phyloP scores from a whole-genome alignment of 1,140 invertebrate genomes.

The Venustaconcha ellipsiformis region DNA sequence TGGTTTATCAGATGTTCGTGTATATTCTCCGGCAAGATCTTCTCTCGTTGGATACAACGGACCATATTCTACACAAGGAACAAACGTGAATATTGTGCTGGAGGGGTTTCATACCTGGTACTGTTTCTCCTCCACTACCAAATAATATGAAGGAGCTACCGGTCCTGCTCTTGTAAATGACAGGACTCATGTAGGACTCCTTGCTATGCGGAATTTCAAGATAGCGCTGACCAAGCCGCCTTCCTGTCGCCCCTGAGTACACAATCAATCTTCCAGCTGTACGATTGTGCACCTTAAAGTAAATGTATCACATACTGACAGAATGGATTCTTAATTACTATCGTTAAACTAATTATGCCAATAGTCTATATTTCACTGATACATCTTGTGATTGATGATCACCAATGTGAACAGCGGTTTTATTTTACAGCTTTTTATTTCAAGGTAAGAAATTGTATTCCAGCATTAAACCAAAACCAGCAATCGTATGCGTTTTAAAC shows the following conservation, averaged over 20 bases:
- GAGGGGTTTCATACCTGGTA: conserved; percentile 45
- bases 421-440: neutral
- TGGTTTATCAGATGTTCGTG: too few relatives aligned
- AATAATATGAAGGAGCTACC: conserved; percentile 58
- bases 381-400: neutral
- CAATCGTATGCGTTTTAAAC: neutral
- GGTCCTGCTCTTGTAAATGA: conserved; percentile 49
- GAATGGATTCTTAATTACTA: neutral
- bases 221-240: conserved; percentile 50
- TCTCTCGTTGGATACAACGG: too few relatives aligned
- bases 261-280: conserved; percentile 58
- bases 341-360: neutral
- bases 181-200: conserved; percentile 64
- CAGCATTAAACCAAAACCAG: neutral
- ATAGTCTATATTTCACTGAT: neutral
- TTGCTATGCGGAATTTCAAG: conserved; percentile 53
- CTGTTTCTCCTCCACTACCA: conserved; percentile 64
- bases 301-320: neutral
- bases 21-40: too few relatives aligned
- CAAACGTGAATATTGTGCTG: too few relatives aligned
- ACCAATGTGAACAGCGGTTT: neutral
- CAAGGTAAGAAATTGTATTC: neutral
- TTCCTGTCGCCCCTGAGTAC: conserved; percentile 61
- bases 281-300: conserved; percentile 47
- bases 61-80: too few relatives aligned